These are phyloP conservation scores for Ectropis grisescens DNA, from an alignment of 1,140 invertebrate species.

Conservation along the genomic window DNA sequence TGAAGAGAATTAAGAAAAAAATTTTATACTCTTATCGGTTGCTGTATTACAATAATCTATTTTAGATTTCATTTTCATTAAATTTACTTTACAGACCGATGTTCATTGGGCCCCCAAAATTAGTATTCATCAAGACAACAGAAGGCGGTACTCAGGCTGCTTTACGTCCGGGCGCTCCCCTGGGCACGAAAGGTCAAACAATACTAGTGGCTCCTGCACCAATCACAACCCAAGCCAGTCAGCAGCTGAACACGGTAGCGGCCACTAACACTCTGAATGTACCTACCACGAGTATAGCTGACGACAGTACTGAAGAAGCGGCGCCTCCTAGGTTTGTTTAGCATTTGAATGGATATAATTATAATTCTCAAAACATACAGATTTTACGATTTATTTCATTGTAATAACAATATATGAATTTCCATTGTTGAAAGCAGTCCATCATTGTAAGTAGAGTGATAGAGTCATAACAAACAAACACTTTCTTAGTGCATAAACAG, in stretches of 20 bases:
- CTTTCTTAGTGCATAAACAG: no score
- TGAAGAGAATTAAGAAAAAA: no score
- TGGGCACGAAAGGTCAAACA: conserved; percentile 43
- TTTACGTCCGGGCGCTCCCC: conserved; percentile 36
- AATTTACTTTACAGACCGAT: conserved; percentile 47
- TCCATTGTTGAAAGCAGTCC: no score
- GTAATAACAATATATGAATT: no score
- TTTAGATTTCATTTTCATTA: no score
- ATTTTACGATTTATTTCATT: no score
- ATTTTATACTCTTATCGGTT: no score
- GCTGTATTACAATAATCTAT: no score
- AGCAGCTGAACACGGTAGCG: conserved; percentile 11
- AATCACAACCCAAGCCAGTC: conserved; percentile 13
- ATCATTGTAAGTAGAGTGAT: no score
- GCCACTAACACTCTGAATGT: conserved; percentile 9
- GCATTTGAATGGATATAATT: no score
- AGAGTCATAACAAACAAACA: no score
- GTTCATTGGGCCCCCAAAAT: conserved; percentile 65
- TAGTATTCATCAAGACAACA: conserved; percentile 65
- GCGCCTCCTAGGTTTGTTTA: conserved; percentile 21
- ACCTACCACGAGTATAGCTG: conserved; percentile 15
- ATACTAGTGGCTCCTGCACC: conserved; percentile 53
- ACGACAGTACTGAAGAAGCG: conserved; percentile 36
- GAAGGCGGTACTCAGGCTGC: conserved; percentile 44
- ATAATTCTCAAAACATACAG: no score